These are phyloP conservation scores for Temnothorax nylanderi DNA, from an alignment of 1,140 invertebrate species.

Conservation along the genomic window DNA sequence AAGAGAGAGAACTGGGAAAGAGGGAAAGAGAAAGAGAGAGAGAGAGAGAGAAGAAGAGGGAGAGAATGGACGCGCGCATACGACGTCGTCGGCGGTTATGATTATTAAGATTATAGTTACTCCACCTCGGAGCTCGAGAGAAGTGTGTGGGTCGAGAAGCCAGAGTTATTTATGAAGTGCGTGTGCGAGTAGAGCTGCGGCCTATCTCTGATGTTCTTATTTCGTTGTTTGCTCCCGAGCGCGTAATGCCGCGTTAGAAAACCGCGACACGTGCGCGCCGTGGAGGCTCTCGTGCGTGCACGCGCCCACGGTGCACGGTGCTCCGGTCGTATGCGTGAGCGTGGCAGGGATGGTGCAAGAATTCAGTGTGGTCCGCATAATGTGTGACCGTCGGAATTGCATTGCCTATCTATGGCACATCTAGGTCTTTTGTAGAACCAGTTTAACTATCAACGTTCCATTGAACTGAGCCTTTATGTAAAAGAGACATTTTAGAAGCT, in stretches of 20 bases:
- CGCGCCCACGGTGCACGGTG: constrained; percentile 18
- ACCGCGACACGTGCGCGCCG: constrained; percentile 77
- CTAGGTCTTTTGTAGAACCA: not conserved
- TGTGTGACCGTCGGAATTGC: not conserved
- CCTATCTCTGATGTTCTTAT: constrained; percentile 79
- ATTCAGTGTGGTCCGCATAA: not conserved
- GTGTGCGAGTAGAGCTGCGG: constrained; percentile 50
- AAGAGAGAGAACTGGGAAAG: not conserved
- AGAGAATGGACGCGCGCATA: constrained; percentile 11
- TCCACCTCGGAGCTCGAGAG: constrained; percentile 32
- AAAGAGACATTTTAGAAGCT: not conserved
- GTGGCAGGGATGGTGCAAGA: not conserved
- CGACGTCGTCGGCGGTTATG: constrained; percentile 50
- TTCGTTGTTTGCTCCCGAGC: constrained; percentile 74
- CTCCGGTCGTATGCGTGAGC: constrained; percentile 8
- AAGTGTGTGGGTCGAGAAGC: constrained; percentile 58
- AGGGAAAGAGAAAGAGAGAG: not conserved
- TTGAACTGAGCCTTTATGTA: not conserved
- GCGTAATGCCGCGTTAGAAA: constrained; percentile 72
- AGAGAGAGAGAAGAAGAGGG: not conserved
- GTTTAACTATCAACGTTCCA: not conserved
- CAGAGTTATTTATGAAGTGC: constrained; percentile 76
- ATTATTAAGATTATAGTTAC: constrained; percentile 71
- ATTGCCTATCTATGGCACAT: not conserved
- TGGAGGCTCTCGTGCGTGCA: constrained; percentile 20